Percentiles rank a stretch among this genome's conserved stretches.
Evolutionary conservation across 2,797 vertebrate species (phyloP).

Genomic region (Arnoldichthys spilopterus): DNA sequence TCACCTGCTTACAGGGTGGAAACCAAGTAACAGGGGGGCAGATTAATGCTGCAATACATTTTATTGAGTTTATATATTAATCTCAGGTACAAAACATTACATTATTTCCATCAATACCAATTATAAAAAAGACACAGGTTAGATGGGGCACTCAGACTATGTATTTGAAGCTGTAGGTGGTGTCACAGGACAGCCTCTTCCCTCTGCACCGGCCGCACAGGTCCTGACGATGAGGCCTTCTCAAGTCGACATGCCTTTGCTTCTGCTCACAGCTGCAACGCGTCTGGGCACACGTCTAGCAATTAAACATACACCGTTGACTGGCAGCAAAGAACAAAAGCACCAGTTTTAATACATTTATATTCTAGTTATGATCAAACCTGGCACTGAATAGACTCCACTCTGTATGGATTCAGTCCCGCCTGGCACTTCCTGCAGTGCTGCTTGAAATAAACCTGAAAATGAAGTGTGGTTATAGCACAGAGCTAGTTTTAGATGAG

Average conservation of each 20-base stretch:
- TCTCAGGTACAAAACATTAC: conserved; percentile 62
- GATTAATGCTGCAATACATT: conserved; percentile 63
- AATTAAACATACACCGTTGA: not conserved
- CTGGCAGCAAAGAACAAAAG: too few species aligned
- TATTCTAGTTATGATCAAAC: conserved; percentile 62
- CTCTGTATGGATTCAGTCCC: conserved; percentile 91
- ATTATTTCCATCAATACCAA: conserved; percentile 47
- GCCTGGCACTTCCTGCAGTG: conserved; percentile 93
- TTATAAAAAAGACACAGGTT: conserved; percentile 49
- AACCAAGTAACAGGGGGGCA: not conserved
- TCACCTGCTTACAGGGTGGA: too few species aligned
- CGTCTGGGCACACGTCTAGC: conserved; percentile 86
- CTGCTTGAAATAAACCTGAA: conserved; percentile 98
- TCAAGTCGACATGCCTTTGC: conserved; percentile 90
- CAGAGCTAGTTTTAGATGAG: too few species aligned
- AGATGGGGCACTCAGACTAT: conserved; percentile 77
- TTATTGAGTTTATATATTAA: conserved; percentile 63
- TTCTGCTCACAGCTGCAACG: conserved; percentile 88
- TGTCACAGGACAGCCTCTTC: conserved; percentile 90
- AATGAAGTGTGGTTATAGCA: not conserved
- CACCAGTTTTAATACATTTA: too few species aligned
- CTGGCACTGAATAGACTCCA: conserved; percentile 94
- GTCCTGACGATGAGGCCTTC: conserved; percentile 91
- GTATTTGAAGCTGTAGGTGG: conserved; percentile 92
- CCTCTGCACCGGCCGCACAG: conserved; percentile 92